Conservation (phyloP, 2,797 vertebrate species). For the Mallotus villosus region DNA sequence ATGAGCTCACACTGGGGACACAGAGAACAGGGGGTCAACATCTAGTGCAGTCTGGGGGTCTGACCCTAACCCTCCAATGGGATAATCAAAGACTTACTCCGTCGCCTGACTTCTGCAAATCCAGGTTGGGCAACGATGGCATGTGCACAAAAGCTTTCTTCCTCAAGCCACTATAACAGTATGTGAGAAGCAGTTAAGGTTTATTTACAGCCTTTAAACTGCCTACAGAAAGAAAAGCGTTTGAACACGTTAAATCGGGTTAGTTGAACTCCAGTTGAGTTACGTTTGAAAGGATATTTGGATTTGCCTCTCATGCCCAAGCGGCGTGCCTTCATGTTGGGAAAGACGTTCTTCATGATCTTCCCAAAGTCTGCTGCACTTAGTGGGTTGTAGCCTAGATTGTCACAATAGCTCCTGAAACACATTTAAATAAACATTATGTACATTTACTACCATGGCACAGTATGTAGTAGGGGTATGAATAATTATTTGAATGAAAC, state of each 20-base stretch:
- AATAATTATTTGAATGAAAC: no score
- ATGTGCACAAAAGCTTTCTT: constrained; percentile 99
- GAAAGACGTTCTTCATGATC: constrained; percentile 99
- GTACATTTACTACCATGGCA: no score
- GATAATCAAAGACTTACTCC: constrained; percentile 77
- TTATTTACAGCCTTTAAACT: constrained; percentile 13
- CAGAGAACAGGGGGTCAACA: background rate
- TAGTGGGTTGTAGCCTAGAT: constrained; percentile 98
- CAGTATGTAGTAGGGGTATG: no score
- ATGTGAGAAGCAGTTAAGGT: constrained; percentile 89
- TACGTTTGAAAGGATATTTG: constrained; percentile 91
- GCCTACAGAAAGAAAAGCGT: background rate
- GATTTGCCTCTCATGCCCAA: constrained; percentile 99
- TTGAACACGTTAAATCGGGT: background rate
- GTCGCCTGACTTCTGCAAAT: constrained; percentile 95
- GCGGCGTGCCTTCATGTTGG: constrained; percentile 99
- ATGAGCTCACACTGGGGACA: constrained; percentile 86
- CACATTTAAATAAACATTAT: no score
- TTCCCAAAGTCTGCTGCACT: constrained; percentile 99
- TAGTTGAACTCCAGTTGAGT: background rate
- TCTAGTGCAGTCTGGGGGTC: background rate
- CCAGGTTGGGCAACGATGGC: constrained; percentile 96
- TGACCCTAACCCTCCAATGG: background rate
- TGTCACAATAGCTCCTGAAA: constrained; percentile 99
- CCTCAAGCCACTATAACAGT: constrained; percentile 98